Evolutionary conservation across 2,113 vertebrate species (phyloP), one percentile per base, ranked within the genome.

Genomic region (Mesitornis unicolor): DNA sequence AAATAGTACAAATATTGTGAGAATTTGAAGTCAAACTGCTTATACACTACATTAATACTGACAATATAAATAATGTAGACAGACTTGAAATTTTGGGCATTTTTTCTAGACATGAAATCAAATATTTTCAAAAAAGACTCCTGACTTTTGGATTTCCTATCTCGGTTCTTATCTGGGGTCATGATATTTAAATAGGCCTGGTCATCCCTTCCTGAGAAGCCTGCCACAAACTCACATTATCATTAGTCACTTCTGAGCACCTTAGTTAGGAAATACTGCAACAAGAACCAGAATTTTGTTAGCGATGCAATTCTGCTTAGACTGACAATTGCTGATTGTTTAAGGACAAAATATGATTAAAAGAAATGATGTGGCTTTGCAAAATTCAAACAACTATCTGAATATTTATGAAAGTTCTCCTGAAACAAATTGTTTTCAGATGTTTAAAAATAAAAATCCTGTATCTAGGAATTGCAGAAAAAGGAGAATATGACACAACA

Each of bases 181-280:
- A 3, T 48, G 20, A 45, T 25, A 5, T 53, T 63, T 65, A 33
- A 74, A 18, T 25, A 74, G 73, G 2, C 0, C 0, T 42, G 8
- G 25, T 45, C 10, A 51, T n/a, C 5, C 3, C 8, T 70, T 91
- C 42, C 22, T 65, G n/a, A 54, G 84, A 88, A 63, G 6, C 11
- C 48, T 89, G 38, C 13, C 64, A 47, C 33, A 56, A 79, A 35
- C 17, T 80, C 43, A 47, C 43, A n/a, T 7, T 65, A n/a, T 28
- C 11, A 50, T 82, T 42, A 63, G 38, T 61, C 19, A n/a, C 5
- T 31, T 70, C 28, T 54, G 38, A 84, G 22, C 16, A 54, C 24
- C 53, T 73, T 22, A 57, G 25, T 47, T 36, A 35, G 38, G 17
- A 78, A 94, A 63, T 42, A 50, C 24, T 29, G 8, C 13, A 82